Evolutionary conservation across 2,888 invertebrate genomes (phyloP).

Genomic region (Archaeoteleia sp.): DNA sequence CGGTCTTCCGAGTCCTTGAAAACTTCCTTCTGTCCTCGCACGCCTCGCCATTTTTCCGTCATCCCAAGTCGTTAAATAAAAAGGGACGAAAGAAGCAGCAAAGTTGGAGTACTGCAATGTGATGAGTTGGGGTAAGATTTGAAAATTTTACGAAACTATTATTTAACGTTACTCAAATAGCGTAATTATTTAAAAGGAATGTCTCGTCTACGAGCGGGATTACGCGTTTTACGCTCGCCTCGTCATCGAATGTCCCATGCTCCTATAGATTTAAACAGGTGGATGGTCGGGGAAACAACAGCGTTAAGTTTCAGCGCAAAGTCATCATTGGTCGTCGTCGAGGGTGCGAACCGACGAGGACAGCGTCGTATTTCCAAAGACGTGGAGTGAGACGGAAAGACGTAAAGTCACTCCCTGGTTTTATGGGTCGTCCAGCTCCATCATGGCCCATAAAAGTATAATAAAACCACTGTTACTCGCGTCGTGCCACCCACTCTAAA

Average conservation of each 20-base stretch:
- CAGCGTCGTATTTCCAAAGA: slow-evolving; percentile 34
- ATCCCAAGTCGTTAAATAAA: neutral
- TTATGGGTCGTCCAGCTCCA: slow-evolving; percentile 74
- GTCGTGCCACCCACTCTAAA: slow-evolving; percentile 63
- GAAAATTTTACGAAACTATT: too few relatives aligned
- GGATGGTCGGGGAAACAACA: too few relatives aligned
- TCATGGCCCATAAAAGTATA: slow-evolving; percentile 73
- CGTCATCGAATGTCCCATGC: too few relatives aligned
- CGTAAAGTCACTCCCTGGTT: slow-evolving; percentile 64
- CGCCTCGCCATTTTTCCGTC: neutral
- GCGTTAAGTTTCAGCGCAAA: neutral
- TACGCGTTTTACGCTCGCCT: too few relatives aligned
- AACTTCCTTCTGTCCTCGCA: slow-evolving; percentile 33
- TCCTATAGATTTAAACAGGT: too few relatives aligned
- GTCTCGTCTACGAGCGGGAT: too few relatives aligned
- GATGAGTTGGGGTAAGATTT: too few relatives aligned
- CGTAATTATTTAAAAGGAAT: too few relatives aligned
- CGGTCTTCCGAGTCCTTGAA: slow-evolving; percentile 61
- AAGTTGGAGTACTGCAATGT: too few relatives aligned
- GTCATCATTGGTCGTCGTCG: slow-evolving; percentile 4
- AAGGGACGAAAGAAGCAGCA: neutral
- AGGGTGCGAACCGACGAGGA: slow-evolving; percentile 14
- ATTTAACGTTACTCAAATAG: too few relatives aligned
- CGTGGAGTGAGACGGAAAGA: slow-evolving; percentile 54
- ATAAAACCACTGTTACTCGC: slow-evolving; percentile 72